Evolutionary conservation across 2,888 invertebrate genomes (phyloP).

Genomic region (Hemicrepidius hirtus): DNA sequence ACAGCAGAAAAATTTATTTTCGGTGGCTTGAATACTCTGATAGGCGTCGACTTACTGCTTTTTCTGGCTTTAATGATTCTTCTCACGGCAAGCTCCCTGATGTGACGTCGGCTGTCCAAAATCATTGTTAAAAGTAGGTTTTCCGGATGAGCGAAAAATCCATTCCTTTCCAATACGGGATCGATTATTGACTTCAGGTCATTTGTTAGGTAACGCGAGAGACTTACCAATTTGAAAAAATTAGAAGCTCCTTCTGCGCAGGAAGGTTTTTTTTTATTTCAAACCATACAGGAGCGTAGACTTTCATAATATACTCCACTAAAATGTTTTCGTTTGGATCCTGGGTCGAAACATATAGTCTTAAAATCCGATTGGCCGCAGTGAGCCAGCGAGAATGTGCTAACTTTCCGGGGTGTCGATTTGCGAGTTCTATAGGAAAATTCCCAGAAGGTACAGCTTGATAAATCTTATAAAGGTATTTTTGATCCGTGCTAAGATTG

Average conservation of each 20-base stretch:
- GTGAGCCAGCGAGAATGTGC: constrained; percentile 45
- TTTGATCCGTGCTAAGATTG: constrained; percentile 53
- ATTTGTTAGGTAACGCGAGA: not conserved
- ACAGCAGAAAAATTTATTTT: not conserved
- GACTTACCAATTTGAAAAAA: not conserved
- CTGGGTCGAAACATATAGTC: constrained; percentile 49
- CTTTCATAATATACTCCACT: constrained; percentile 48
- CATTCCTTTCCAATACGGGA: constrained; percentile 2
- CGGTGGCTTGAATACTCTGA: not conserved
- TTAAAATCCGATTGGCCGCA: constrained; percentile 38
- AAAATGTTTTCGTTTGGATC: constrained; percentile 45
- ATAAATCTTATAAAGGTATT: constrained; percentile 46
- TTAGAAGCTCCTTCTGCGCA: not conserved
- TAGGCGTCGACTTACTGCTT: not conserved
- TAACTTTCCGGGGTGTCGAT: constrained; percentile 45
- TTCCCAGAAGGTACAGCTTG: constrained; percentile 40
- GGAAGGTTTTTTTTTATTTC: not conserved
- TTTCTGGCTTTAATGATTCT: not conserved
- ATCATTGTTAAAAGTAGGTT: not conserved
- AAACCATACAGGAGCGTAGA: constrained; percentile 55
- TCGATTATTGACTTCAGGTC: constrained; percentile 1
- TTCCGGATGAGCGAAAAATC: constrained; percentile 6
- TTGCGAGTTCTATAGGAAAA: constrained; percentile 30
- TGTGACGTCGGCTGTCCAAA: no score
- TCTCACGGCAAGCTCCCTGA: not conserved